Base-by-base conservation (phyloP, 2,888 invertebrate genomes). In the Polyommatus iphigenia region DNA sequence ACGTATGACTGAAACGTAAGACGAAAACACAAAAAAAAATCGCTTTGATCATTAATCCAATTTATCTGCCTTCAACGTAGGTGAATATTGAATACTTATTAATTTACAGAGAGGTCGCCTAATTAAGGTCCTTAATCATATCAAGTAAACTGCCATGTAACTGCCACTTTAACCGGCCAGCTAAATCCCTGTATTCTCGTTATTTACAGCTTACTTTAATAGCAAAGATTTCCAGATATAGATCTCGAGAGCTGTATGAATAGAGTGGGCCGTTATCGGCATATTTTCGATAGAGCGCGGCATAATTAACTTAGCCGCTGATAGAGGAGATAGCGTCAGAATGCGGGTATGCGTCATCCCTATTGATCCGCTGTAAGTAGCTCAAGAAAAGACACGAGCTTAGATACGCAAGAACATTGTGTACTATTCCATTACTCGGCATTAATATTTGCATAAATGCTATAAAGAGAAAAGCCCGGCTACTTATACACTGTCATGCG, bases 291-390 rank as follows among this genome's bases (percentile, higher is more conserved):
- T 85, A 85, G 84, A 82, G 78, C 77, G 79, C 77, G 80, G 81
- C 83, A 84, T 85, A 85, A 86, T 87, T 86, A 85, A 84, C 86
- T 84, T 84, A 83, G 79, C 79, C 81, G 82, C 72, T 82, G 82
- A 84, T 84, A 83, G 78, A 82, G 41, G 79, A 81, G 85, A 83
- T 83, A 81, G 81, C 82, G 81, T 78, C 80, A 71, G 79, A 79
- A 84, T 85, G 83, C 82, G 82, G 82, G 83, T 83, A 85, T 88
- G 88, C 88, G 89, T 90, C 89, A 89, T 85, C 82, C 79, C 79
- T 82, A 88, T 89, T 85, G 87, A 88, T 87, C 79, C 72, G 77
- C 77, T 36, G 32, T 57, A 57, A 72, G 77, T 71, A 72, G 54
- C 41, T n/a, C 29, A 67, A 67, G 67, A 67, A 29, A 67, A 67